A percentile compares a stretch with the other conserved stretches of the same genome.
Evolutionary conservation across 2,888 invertebrate species (phyloP).

Genomic region (Polyommatus iphigenia): DNA sequence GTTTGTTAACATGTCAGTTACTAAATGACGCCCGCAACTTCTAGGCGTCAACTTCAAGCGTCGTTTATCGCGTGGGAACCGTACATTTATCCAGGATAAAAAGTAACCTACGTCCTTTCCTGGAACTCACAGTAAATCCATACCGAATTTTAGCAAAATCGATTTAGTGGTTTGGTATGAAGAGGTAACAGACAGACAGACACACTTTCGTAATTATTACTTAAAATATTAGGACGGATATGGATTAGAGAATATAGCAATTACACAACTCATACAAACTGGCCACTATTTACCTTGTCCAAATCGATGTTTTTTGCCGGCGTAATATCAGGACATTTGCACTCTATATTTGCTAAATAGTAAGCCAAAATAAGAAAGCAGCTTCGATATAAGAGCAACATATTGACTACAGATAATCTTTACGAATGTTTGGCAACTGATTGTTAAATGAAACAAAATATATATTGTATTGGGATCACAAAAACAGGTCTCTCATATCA

Average conservation of each 20-base stretch:
- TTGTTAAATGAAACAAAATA: background rate
- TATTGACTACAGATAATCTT: slow-evolving; percentile 5
- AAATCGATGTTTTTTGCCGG: background rate
- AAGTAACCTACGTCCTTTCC: too few species aligned
- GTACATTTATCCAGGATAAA: too few species aligned
- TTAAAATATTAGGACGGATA: too few species aligned
- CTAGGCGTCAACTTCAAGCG: too few species aligned
- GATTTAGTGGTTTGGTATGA: too few species aligned
- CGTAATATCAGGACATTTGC: background rate
- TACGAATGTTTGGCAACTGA: background rate
- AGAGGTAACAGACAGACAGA: too few species aligned
- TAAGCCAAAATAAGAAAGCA: background rate
- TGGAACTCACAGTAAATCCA: too few species aligned
- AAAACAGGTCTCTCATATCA: background rate
- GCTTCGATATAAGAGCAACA: background rate
- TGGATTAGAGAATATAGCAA: background rate
- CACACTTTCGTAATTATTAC: too few species aligned
- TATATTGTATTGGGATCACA: background rate
- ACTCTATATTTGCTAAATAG: background rate
- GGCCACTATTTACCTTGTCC: background rate
- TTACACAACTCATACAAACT: background rate
- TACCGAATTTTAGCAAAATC: too few species aligned
- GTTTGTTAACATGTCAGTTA: background rate
- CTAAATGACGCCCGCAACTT: background rate
- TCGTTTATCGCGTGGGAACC: too few species aligned